These are phyloP conservation scores for Anser brachyrhynchus DNA, from an alignment of 2,113 vertebrate species.

Conservation along the genomic window DNA sequence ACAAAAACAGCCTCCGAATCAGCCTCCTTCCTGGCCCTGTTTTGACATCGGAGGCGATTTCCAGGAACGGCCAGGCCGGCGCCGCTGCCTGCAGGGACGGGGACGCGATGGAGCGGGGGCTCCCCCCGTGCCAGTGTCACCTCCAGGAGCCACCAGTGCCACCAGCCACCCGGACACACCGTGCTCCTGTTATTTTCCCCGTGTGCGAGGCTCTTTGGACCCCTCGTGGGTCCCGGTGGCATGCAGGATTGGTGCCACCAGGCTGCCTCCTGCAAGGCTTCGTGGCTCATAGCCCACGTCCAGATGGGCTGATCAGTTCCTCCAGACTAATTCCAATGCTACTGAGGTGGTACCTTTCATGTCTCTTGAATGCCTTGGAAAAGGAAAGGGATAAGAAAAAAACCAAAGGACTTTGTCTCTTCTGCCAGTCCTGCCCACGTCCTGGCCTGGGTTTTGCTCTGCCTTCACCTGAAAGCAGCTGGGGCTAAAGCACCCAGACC, in stretches of 20 bases:
- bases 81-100: rapidly evolving
- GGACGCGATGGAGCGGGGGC: neutral
- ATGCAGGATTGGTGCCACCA: neutral
- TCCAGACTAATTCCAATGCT: neutral
- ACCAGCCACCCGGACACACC: neutral
- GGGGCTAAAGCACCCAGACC: too few species aligned
- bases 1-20: neutral
- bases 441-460: neutral
- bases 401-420: neutral
- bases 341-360: neutral
- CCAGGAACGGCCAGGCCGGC: neutral
- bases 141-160: neutral
- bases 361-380: neutral
- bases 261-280: neutral
- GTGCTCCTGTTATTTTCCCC: neutral
- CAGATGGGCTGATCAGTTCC: neutral
- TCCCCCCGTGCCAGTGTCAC: neutral
- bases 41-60: neutral
- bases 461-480: too few species aligned
- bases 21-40: neutral
- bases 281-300: neutral
- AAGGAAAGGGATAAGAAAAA: neutral
- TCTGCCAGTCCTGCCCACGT: neutral
- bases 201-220: neutral
- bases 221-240: neutral